Percentiles rank a stretch among this genome's conserved stretches.
Conservation (phyloP, 2,113 vertebrate genomes). For the Atractosteus spatula region DNA sequence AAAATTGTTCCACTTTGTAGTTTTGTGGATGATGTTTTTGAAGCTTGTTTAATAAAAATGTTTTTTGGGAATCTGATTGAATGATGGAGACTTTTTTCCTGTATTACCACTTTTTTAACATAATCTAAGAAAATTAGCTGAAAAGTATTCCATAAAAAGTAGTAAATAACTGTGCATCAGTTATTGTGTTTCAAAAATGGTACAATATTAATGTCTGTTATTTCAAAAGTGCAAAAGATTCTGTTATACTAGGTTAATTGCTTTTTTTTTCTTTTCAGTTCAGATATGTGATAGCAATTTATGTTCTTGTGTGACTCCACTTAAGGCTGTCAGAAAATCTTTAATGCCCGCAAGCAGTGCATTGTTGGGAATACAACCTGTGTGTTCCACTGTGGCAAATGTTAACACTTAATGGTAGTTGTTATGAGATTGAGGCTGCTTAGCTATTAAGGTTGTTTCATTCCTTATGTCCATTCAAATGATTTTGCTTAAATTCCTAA, state of each 20-base stretch:
- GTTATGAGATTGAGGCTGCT: not conserved
- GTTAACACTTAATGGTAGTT: constrained; percentile 13
- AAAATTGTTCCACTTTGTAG: too few relatives aligned
- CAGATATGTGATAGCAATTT: constrained; percentile 32
- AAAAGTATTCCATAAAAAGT: constrained; percentile 16
- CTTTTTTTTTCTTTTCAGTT: constrained; percentile 30
- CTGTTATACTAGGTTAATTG: constrained; percentile 31
- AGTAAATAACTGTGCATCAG: constrained; percentile 8
- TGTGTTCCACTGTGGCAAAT: constrained; percentile 15
- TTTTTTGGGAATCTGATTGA: too few relatives aligned
- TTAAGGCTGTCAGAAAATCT: constrained; percentile 31
- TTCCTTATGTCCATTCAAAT: too few relatives aligned
- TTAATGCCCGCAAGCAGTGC: constrained; percentile 24
- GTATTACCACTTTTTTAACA: too few relatives aligned
- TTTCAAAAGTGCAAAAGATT: constrained; percentile 24
- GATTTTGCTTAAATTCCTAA: too few relatives aligned
- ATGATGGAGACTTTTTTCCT: too few relatives aligned
- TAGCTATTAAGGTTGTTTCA: too few relatives aligned
- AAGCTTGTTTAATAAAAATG: too few relatives aligned
- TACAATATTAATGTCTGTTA: constrained; percentile 17
- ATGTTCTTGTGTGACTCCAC: constrained; percentile 26
- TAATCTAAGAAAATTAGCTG: not conserved
- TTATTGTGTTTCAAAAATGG: constrained; percentile 9
- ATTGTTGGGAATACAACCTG: constrained; percentile 29
- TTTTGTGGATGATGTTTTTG: too few relatives aligned